Evolutionary conservation across 2,797 vertebrate species (phyloP).

Genomic region (Cossypha heuglini): DNA sequence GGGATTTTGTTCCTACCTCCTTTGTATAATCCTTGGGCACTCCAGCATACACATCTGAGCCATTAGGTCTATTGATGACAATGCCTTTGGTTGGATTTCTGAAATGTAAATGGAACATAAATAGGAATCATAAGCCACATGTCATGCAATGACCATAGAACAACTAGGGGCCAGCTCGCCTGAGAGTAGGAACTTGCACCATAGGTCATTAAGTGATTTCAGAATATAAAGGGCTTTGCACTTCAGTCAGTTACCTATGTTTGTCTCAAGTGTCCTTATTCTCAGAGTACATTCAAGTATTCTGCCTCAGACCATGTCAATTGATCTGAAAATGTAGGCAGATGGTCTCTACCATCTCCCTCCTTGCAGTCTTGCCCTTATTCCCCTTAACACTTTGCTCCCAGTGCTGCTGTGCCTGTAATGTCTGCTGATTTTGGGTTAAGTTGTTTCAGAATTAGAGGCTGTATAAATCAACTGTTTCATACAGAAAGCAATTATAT

Average conservation of each 20-base stretch:
- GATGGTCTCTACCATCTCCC: background rate
- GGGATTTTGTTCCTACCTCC: slow-evolving; percentile 74
- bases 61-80: slow-evolving; percentile 92
- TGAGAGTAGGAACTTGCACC: background rate
- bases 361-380: background rate
- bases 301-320: background rate
- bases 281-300: background rate
- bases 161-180: background rate
- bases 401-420: background rate
- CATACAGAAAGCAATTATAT: background rate
- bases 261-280: background rate
- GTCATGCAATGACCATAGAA: background rate
- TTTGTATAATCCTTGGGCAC: slow-evolving; percentile 89
- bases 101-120: slow-evolving; percentile 21
- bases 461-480: background rate
- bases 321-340: background rate
- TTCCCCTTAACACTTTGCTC: background rate
- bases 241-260: background rate
- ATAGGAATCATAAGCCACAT: background rate
- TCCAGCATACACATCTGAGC: slow-evolving; percentile 89
- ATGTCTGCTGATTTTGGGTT: background rate
- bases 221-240: background rate
- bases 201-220: background rate
- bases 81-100: slow-evolving; percentile 93
- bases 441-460: background rate